A percentile compares a stretch with the other conserved stretches of the same genome.
Evolutionary conservation across 2,888 invertebrate species (phyloP).

Genomic region (Catocala sponsa): DNA sequence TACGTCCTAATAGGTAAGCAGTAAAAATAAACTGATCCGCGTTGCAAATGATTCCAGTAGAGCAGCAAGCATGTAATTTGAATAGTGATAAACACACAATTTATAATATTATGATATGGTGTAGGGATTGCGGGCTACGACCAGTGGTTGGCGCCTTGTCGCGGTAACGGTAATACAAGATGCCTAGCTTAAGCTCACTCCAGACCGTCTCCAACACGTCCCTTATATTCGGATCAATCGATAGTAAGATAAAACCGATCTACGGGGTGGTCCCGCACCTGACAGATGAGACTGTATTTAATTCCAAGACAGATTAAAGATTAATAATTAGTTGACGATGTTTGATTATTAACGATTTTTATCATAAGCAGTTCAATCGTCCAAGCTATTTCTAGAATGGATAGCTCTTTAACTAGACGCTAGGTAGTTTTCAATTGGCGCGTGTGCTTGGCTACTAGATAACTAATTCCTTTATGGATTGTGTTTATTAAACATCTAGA

Average conservation of each 20-base stretch:
- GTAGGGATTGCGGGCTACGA: constrained; percentile 49
- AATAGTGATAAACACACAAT: constrained; percentile 47
- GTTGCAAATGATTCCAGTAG: too few relatives aligned
- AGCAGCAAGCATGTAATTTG: constrained; percentile 33
- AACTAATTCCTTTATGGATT: constrained; percentile 4
- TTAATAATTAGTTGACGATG: constrained; percentile 22
- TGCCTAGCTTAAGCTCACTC: constrained; percentile 75
- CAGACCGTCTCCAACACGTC: constrained; percentile 64
- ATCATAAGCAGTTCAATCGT: constrained; percentile 1
- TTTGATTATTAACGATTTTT: constrained; percentile 19
- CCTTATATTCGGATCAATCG: constrained; percentile 52
- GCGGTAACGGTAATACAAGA: constrained; percentile 85
- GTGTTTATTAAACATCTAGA: constrained; percentile 1
- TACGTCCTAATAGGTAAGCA: background rate
- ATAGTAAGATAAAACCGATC: constrained; percentile 41
- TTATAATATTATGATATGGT: constrained; percentile 55
- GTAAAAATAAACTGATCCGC: constrained; percentile 19
- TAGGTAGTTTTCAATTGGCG: constrained; percentile 6
- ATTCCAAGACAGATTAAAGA: constrained; percentile 30
- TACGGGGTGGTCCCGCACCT: constrained; percentile 42
- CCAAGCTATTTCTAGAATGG: background rate
- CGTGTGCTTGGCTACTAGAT: background rate
- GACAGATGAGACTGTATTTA: constrained; percentile 15
- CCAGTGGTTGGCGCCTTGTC: constrained; percentile 73
- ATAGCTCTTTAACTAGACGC: background rate